phyloP scores from a whole-genome alignment of 2,797 vertebrate species.

The Melanotaenia pygmaea region DNA sequence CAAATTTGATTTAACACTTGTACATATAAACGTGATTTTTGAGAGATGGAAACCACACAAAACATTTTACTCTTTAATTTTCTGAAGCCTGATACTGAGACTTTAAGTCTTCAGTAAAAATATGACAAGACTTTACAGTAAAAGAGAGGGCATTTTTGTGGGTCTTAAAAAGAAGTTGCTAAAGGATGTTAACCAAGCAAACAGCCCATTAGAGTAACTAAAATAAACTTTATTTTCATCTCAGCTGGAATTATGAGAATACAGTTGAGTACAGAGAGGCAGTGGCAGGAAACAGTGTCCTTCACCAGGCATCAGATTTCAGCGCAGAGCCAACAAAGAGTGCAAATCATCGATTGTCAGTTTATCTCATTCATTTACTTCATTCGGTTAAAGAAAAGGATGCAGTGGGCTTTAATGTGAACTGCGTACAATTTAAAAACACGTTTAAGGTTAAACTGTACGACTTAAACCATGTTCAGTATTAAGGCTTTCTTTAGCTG shows the following conservation, averaged over 20 bases:
- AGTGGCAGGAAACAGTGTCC: constrained; percentile 72
- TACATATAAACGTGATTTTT: too few species aligned
- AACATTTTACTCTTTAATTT: too few species aligned
- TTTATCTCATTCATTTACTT: constrained; percentile 52
- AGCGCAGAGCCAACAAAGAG: constrained; percentile 59
- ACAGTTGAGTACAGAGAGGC: constrained; percentile 80
- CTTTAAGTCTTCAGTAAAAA: neutral
- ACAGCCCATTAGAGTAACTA: constrained; percentile 51
- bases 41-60: too few species aligned
- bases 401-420: constrained; percentile 11
- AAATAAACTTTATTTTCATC: constrained; percentile 80
- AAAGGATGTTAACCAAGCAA: constrained; percentile 8
- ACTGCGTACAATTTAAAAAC: constrained; percentile 37
- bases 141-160: neutral
- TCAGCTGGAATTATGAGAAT: constrained; percentile 76
- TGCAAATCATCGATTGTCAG: constrained; percentile 84
- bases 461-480: constrained; percentile 7
- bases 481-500: constrained; percentile 50
- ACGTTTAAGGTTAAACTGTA: constrained; percentile 26
- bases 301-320: constrained; percentile 42
- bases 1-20: neutral
- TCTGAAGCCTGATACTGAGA: neutral
- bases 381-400: constrained; percentile 25
- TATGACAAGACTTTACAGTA: neutral
- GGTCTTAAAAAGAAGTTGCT: neutral